phyloP scores from a whole-genome alignment of 2,888 invertebrate species.

The Apodemia duryi region DNA sequence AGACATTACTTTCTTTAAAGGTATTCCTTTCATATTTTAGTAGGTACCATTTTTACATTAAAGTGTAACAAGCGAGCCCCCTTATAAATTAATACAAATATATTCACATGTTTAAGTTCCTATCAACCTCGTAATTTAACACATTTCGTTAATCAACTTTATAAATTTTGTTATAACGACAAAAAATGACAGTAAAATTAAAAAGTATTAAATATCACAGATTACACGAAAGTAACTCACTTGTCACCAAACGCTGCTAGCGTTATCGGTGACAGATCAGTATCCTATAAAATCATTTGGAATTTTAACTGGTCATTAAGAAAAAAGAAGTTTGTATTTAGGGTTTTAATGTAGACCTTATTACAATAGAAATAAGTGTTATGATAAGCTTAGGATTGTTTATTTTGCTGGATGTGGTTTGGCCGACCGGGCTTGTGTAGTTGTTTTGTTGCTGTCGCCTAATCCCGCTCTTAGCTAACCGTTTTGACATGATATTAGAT shows the following conservation, averaged over 20 bases:
- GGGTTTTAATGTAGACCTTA: slow-evolving; percentile 39
- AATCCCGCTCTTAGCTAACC: slow-evolving; percentile 75
- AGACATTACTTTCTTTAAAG: too few relatives aligned
- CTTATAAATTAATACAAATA: background rate
- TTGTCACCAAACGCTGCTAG: slow-evolving; percentile 69
- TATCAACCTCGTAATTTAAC: slow-evolving; percentile 8
- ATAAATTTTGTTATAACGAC: slow-evolving; percentile 29
- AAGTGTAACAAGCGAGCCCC: too few relatives aligned
- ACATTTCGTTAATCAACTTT: slow-evolving; percentile 29
- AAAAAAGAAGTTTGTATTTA: slow-evolving; percentile 40
- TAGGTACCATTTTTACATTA: too few relatives aligned
- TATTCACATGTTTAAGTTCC: background rate
- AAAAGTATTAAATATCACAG: slow-evolving; percentile 51
- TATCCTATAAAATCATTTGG: slow-evolving; percentile 64
- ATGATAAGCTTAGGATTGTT: slow-evolving; percentile 7
- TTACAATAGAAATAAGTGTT: slow-evolving; percentile 28
- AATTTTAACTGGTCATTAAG: slow-evolving; percentile 66
- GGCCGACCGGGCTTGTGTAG: slow-evolving; percentile 33
- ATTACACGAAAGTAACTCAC: slow-evolving; percentile 67
- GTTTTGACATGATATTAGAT: slow-evolving; percentile 74
- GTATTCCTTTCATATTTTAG: too few relatives aligned
- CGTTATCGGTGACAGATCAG: slow-evolving; percentile 75
- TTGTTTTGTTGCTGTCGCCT: slow-evolving; percentile 72
- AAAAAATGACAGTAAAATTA: slow-evolving; percentile 38
- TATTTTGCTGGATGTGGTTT: slow-evolving; percentile 21